Evolutionary conservation across 1,140 invertebrate genomes (phyloP).

Genomic region (Diploscapter pachys): DNA sequence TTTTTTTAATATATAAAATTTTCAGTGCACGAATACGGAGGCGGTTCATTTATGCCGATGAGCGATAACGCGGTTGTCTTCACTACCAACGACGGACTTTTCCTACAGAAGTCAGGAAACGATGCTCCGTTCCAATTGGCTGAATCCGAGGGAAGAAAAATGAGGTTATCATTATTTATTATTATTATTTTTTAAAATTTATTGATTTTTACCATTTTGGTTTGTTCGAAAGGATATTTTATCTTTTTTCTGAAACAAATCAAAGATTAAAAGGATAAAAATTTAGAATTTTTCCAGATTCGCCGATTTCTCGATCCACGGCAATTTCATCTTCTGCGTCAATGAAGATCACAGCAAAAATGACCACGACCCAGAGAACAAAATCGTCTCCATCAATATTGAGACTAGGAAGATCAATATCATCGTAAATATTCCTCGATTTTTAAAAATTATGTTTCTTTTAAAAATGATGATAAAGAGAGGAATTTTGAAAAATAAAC

Average conservation of each 20-base stretch:
- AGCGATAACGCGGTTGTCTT: constrained; percentile 52
- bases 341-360: constrained; percentile 18
- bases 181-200: background rate
- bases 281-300: constrained; percentile 16
- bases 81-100: constrained; percentile 33
- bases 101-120: constrained; percentile 18
- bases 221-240: background rate
- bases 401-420: constrained; percentile 14
- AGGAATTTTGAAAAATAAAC: background rate
- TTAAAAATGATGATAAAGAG: constrained; percentile 1
- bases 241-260: background rate
- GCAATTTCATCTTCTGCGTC: constrained; percentile 20
- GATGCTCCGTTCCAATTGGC: constrained; percentile 17
- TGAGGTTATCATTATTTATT: background rate
- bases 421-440: constrained; percentile 1
- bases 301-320: constrained; percentile 22
- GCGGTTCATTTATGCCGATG: constrained; percentile 55
- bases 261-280: background rate
- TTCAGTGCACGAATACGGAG: constrained; percentile 62
- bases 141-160: constrained; percentile 13
- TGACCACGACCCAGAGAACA: constrained; percentile 16
- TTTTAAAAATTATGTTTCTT: background rate
- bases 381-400: constrained; percentile 21
- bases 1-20: constrained; percentile 26
- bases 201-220: background rate